These are phyloP conservation scores for Nycticorax nycticorax DNA, from an alignment of 2,113 vertebrate species.

Conservation along the genomic window DNA sequence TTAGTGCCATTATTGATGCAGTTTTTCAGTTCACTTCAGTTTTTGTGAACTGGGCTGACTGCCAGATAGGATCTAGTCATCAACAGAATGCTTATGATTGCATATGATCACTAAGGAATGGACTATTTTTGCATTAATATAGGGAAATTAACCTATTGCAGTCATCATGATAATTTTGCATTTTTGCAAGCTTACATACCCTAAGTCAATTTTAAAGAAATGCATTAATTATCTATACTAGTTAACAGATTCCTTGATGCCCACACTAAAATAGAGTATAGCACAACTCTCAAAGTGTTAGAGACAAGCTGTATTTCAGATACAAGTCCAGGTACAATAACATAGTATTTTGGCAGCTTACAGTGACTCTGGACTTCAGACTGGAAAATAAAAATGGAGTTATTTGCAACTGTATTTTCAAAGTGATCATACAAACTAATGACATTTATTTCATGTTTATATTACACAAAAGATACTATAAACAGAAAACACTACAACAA, in stretches of 20 bases:
- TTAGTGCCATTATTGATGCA: background rate
- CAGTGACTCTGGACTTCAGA: background rate
- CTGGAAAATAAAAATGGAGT: background rate
- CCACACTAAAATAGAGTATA: background rate
- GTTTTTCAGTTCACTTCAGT: background rate
- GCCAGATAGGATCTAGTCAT: background rate
- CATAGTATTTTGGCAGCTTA: background rate
- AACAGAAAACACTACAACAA: background rate
- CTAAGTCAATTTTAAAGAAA: background rate
- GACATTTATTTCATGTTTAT: background rate
- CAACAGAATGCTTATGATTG: background rate
- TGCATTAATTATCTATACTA: background rate
- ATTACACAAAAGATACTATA: background rate
- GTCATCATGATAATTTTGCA: background rate
- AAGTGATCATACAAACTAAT: background rate
- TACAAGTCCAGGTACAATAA: background rate
- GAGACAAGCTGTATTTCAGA: background rate
- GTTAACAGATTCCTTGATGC: background rate
- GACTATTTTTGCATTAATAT: background rate
- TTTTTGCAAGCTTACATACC: background rate
- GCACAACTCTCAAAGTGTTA: background rate
- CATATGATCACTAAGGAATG: background rate
- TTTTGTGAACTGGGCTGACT: background rate
- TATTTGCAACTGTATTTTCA: background rate
- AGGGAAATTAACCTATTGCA: background rate